These are phyloP conservation scores for Choristoneura fumiferana DNA, from an alignment of 1,140 invertebrate genomes.

Conservation along the genomic window DNA sequence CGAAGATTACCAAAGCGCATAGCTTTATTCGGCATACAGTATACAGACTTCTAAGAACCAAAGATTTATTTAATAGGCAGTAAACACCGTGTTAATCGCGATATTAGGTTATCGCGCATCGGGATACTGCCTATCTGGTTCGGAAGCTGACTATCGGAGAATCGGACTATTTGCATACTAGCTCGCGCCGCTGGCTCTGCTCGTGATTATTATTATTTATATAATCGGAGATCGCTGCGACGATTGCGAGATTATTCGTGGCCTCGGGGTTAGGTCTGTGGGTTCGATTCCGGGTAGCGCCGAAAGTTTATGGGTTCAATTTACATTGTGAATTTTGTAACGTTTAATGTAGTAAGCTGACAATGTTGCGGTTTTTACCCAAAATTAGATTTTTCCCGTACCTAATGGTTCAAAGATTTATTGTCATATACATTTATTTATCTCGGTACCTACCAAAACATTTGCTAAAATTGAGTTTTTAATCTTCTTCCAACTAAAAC, in stretches of 20 bases:
- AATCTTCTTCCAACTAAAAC: no score
- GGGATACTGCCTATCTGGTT: conserved; percentile 1
- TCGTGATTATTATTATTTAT: conserved; percentile 19
- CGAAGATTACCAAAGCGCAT: no score
- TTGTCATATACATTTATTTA: no score
- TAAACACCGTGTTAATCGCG: conserved; percentile 16
- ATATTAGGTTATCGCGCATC: conserved; percentile 15
- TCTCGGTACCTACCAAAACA: no score
- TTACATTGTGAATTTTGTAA: not conserved
- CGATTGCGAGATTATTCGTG: conserved; percentile 9
- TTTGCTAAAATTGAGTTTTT: no score
- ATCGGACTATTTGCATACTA: conserved; percentile 16
- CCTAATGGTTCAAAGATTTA: no score
- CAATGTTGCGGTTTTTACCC: no score
- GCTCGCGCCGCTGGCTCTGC: conserved; percentile 3
- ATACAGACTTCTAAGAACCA: no score
- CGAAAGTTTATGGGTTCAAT: conserved; percentile 3
- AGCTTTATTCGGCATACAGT: no score
- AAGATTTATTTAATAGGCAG: not conserved
- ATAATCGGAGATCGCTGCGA: conserved; percentile 10
- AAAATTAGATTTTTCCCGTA: no score
- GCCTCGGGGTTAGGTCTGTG: conserved; percentile 12
- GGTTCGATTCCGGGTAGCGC: conserved; percentile 13
- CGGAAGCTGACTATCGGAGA: conserved; percentile 3
- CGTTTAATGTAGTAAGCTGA: no score